phyloP scores from a whole-genome alignment of 2,888 invertebrate species.

The Myathropa florea region DNA sequence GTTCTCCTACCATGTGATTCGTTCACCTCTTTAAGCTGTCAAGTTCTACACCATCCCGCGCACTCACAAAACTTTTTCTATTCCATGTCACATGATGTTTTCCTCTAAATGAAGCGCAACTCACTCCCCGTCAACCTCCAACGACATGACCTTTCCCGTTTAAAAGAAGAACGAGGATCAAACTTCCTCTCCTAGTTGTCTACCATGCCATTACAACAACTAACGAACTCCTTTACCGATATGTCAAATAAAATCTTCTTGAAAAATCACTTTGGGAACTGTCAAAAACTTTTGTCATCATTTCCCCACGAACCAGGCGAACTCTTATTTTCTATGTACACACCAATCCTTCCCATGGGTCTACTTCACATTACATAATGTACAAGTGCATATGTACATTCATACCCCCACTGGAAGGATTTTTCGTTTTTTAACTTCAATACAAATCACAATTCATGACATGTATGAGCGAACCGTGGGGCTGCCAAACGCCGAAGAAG shows the following conservation, averaged over 20 bases:
- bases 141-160: not conserved
- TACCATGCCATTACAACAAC: slow-evolving; percentile 27
- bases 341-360: slow-evolving; percentile 15
- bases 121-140: not conserved
- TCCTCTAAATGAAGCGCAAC: not conserved
- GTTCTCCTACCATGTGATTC: not conserved
- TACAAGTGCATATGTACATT: not conserved
- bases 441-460: slow-evolving; percentile 62
- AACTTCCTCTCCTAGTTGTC: not conserved
- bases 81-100: not conserved
- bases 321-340: slow-evolving; percentile 21
- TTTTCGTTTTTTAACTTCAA: slow-evolving; percentile 33
- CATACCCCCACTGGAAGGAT: not conserved
- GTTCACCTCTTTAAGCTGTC: not conserved
- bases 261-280: slow-evolving; percentile 62
- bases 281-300: slow-evolving; percentile 62
- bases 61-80: not conserved
- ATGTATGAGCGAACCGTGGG: slow-evolving; percentile 48
- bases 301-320: slow-evolving; percentile 29
- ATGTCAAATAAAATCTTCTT: slow-evolving; percentile 54
- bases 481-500: slow-evolving; percentile 21
- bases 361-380: slow-evolving; percentile 29
- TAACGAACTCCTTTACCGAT: slow-evolving; percentile 55
- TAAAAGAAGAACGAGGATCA: not conserved
- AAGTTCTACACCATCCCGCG: not conserved